These are phyloP conservation scores for Octodonta nipae DNA, from an alignment of 2,888 invertebrate genomes.

Conservation along the genomic window DNA sequence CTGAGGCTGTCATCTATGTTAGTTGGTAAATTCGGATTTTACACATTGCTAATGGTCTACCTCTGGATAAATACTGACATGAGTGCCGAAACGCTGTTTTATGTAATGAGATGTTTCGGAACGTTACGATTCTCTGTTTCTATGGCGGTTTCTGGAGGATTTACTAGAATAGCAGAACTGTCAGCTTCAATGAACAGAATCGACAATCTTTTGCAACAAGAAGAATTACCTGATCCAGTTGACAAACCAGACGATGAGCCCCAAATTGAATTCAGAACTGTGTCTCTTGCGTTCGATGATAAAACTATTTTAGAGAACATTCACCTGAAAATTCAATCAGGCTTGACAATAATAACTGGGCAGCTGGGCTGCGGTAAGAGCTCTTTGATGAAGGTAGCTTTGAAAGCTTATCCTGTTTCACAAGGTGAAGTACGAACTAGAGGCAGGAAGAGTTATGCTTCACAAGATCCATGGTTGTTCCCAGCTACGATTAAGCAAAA, in stretches of 20 bases:
- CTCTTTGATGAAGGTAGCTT: constrained; percentile 32
- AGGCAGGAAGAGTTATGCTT: constrained; percentile 43
- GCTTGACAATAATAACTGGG: constrained; percentile 46
- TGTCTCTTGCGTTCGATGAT: constrained; percentile 20
- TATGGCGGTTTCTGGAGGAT: constrained; percentile 18
- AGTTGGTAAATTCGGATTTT: constrained; percentile 20
- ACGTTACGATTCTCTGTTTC: constrained; percentile 15
- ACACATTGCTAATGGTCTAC: constrained; percentile 22
- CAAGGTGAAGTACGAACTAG: constrained; percentile 37
- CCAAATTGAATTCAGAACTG: constrained; percentile 19
- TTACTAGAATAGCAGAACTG: constrained; percentile 19
- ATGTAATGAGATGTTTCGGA: constrained; percentile 17
- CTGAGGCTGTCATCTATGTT: constrained; percentile 24
- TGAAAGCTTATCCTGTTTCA: constrained; percentile 31
- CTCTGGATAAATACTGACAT: constrained; percentile 14
- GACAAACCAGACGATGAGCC: constrained; percentile 18
- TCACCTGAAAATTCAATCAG: constrained; percentile 32
- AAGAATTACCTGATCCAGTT: constrained; percentile 26
- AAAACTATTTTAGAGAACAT: constrained; percentile 33
- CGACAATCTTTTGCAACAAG: constrained; percentile 29
- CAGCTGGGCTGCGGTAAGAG: constrained; percentile 54
- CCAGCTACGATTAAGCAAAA: constrained; percentile 56
- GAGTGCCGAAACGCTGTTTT: constrained; percentile 21
- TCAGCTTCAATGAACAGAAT: constrained; percentile 19
- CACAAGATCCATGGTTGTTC: constrained; percentile 51